Evolutionary conservation across 1,140 invertebrate genomes (phyloP).

Genomic region (Bombus cullumanus): DNA sequence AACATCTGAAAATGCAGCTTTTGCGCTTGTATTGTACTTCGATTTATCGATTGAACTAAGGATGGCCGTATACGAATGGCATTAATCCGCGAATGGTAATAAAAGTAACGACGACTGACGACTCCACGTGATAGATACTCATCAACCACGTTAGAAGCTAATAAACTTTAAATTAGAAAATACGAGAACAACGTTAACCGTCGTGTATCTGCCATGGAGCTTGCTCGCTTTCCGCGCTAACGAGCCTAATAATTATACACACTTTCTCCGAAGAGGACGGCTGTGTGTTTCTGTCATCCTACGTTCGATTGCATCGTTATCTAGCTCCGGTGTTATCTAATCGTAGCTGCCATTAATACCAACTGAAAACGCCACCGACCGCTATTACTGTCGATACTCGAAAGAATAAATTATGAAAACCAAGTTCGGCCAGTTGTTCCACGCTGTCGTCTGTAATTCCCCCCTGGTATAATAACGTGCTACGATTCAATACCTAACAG

Average conservation of each 20-base stretch:
- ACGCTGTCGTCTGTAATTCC: neutral
- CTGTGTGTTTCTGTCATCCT: constrained; percentile 40
- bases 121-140: neutral
- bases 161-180: constrained; percentile 39
- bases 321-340: constrained; percentile 23
- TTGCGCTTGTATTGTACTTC: no score
- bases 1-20: no score
- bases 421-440: neutral
- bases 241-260: constrained; percentile 45
- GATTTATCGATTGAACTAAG: no score
- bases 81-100: neutral
- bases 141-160: neutral
- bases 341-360: constrained; percentile 35
- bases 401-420: constrained; percentile 47
- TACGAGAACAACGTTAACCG: constrained; percentile 4
- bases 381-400: constrained; percentile 25
- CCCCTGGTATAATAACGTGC: neutral
- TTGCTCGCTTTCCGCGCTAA: constrained; percentile 13
- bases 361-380: neutral
- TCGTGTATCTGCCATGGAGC: neutral
- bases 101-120: neutral
- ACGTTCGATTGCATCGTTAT: constrained; percentile 38
- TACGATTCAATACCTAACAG: no score
- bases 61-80: no score
- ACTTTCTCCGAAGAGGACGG: constrained; percentile 41